Evolutionary conservation across 2,888 invertebrate genomes (phyloP).

Genomic region (Stomorhina lunata): DNA sequence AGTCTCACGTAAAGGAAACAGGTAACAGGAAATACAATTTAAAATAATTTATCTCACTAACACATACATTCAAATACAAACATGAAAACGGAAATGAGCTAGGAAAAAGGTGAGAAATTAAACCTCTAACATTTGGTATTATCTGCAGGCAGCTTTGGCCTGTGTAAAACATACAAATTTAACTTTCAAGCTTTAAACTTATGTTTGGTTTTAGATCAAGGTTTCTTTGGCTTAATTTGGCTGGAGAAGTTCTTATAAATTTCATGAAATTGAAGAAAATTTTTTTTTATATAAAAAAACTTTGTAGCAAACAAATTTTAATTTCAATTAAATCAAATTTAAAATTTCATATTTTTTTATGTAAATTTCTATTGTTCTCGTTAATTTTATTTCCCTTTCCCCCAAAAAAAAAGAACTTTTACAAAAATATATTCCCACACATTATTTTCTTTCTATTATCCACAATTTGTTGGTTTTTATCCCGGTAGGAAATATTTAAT

Average conservation of each 20-base stretch:
- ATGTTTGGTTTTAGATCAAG: no score
- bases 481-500: constrained; percentile 49
- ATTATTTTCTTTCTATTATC: background rate
- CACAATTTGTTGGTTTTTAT: background rate
- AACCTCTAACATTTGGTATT: background rate
- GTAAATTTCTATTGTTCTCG: background rate
- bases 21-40: constrained; percentile 55
- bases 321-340: no score
- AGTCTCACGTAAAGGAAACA: background rate
- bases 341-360: no score
- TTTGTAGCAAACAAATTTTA: no score
- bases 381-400: background rate
- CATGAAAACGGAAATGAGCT: constrained; percentile 20
- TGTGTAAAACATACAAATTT: no score
- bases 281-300: no score
- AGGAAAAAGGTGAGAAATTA: background rate
- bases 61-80: background rate
- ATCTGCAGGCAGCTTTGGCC: no score
- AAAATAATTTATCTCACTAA: constrained; percentile 61
- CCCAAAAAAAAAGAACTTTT: background rate
- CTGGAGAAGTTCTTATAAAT: no score
- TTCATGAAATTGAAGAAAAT: no score
- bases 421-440: constrained; percentile 18
- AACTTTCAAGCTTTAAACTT: no score
- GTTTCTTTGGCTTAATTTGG: no score